phyloP scores from a whole-genome alignment of 2,797 vertebrate genomes.

The Ispidina picta region DNA sequence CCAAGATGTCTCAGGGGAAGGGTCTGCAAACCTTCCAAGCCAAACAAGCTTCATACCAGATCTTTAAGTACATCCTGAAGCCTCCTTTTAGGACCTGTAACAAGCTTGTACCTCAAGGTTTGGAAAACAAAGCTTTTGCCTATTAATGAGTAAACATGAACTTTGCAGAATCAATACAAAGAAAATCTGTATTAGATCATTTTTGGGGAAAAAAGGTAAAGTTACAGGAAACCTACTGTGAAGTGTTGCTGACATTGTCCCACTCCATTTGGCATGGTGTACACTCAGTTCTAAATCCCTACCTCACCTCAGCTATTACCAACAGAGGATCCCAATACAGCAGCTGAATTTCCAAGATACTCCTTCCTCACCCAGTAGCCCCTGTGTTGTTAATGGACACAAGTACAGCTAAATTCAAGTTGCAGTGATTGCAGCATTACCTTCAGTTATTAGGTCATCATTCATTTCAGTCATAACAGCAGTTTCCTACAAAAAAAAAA shows the following conservation, averaged over 20 bases:
- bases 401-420: not conserved
- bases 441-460: conserved; percentile 85
- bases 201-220: not conserved
- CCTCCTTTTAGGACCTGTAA: not conserved
- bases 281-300: not conserved
- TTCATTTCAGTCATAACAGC: conserved; percentile 76
- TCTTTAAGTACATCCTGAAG: not conserved
- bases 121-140: not conserved
- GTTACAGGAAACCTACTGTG: not conserved
- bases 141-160: not conserved
- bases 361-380: not conserved
- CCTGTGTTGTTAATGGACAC: not conserved
- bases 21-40: not conserved
- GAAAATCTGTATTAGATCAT: not conserved
- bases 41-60: not conserved
- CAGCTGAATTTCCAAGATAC: not conserved
- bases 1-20: not conserved
- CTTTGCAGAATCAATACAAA: not conserved
- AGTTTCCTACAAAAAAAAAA: conserved; percentile 67
- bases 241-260: accelerated
- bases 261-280: not conserved
- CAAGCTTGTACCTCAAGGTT: not conserved
- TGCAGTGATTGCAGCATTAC: conserved; percentile 50
- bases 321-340: not conserved
- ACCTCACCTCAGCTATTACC: not conserved